A percentile compares a stretch with the other conserved stretches of the same genome.
phyloP scores from a whole-genome alignment of 2,888 invertebrate species.

The Sinohyriopsis cumingii region DNA sequence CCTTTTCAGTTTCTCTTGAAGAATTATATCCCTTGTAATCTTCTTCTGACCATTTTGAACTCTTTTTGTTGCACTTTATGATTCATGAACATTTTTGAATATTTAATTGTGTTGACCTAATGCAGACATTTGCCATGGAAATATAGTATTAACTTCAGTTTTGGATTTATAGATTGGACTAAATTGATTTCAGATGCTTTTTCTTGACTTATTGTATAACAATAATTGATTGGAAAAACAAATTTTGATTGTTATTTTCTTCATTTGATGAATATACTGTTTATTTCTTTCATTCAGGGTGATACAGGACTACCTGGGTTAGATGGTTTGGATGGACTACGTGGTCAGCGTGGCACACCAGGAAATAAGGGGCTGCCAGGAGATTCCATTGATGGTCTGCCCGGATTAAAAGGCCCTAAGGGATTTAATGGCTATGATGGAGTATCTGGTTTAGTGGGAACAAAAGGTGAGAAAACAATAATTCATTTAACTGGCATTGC shows the following conservation, averaged over 20 bases:
- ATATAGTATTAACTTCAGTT: too few species aligned
- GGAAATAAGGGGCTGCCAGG: slow-evolving; percentile 46
- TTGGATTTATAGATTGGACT: too few species aligned
- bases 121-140: too few species aligned
- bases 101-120: too few species aligned
- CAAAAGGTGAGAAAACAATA: slow-evolving; percentile 20
- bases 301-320: slow-evolving; percentile 63
- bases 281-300: slow-evolving; percentile 46
- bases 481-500: too few species aligned
- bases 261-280: not conserved
- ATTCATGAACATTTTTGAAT: too few species aligned
- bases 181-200: too few species aligned
- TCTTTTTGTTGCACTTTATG: too few species aligned
- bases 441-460: slow-evolving; percentile 31
- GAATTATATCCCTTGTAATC: too few species aligned
- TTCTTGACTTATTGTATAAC: too few species aligned
- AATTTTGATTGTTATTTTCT: not conserved
- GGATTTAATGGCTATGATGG: slow-evolving; percentile 38
- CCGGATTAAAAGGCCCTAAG: slow-evolving; percentile 20
- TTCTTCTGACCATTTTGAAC: too few species aligned
- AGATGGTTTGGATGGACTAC: slow-evolving; percentile 46
- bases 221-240: not conserved
- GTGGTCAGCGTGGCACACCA: slow-evolving; percentile 40
- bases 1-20: too few species aligned
- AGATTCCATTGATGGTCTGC: slow-evolving; percentile 25